Conservation (phyloP, 2,888 invertebrate genomes). For the Charanyca ferruginea region DNA sequence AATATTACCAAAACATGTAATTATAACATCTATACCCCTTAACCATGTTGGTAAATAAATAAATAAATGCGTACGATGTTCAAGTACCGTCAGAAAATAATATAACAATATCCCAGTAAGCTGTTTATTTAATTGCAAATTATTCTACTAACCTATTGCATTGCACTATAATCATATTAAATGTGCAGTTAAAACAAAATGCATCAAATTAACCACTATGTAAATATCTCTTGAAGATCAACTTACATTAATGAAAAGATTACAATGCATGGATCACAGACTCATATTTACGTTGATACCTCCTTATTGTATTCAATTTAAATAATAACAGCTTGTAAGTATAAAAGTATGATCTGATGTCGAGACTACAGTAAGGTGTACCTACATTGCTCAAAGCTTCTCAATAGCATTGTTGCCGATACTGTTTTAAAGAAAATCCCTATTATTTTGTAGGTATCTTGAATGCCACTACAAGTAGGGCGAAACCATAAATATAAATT, state of each 20-base stretch:
- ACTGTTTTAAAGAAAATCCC: conserved; percentile 67
- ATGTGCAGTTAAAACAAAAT: conserved; percentile 41
- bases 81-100: conserved; percentile 2
- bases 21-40: no score
- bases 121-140: conserved; percentile 22
- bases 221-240: conserved; percentile 38
- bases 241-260: conserved; percentile 60
- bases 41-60: no score
- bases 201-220: conserved; percentile 23
- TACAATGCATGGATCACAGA: conserved; percentile 44
- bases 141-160: conserved; percentile 3
- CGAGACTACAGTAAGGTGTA: neutral
- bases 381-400: conserved; percentile 18
- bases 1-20: no score
- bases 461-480: conserved; percentile 77
- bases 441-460: conserved; percentile 78
- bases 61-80: no score
- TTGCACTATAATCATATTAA: conserved; percentile 36
- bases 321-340: conserved; percentile 45
- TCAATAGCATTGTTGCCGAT: conserved; percentile 46
- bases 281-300: conserved; percentile 28
- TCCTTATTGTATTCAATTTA: conserved; percentile 49
- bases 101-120: neutral
- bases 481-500: conserved; percentile 86
- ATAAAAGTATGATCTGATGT: conserved; percentile 25